Conservation (phyloP, 2,797 vertebrate genomes). For the Vespertilio murinus region DNA sequence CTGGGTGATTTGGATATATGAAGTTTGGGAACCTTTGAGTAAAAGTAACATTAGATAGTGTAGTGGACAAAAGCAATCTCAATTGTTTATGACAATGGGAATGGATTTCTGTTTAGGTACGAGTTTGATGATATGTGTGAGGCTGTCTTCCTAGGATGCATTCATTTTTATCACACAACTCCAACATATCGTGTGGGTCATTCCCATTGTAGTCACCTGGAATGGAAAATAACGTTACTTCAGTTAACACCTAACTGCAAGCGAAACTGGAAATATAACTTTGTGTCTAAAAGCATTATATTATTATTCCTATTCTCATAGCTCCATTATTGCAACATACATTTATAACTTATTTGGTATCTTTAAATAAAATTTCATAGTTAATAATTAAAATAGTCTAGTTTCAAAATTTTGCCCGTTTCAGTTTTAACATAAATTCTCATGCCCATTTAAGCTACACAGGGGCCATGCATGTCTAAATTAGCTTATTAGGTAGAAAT, state of each 20-base stretch:
- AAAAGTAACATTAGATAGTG: background rate
- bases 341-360: background rate
- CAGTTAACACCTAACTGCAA: background rate
- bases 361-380: background rate
- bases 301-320: background rate
- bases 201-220: background rate
- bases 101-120: background rate
- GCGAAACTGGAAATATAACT: background rate
- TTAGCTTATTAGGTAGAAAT: background rate
- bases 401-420: background rate
- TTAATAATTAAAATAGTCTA: background rate
- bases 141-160: background rate
- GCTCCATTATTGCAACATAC: background rate
- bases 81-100: background rate
- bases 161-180: background rate
- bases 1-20: background rate
- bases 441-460: background rate
- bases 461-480: background rate
- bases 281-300: background rate
- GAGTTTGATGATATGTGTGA: too few relatives aligned
- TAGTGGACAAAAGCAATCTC: background rate
- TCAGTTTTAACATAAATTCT: conserved; percentile 20
- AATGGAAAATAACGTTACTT: background rate
- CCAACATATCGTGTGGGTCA: background rate
- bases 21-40: background rate